These are phyloP conservation scores for Cossypha dichroa DNA, from an alignment of 2,797 vertebrate species.

Conservation along the genomic window DNA sequence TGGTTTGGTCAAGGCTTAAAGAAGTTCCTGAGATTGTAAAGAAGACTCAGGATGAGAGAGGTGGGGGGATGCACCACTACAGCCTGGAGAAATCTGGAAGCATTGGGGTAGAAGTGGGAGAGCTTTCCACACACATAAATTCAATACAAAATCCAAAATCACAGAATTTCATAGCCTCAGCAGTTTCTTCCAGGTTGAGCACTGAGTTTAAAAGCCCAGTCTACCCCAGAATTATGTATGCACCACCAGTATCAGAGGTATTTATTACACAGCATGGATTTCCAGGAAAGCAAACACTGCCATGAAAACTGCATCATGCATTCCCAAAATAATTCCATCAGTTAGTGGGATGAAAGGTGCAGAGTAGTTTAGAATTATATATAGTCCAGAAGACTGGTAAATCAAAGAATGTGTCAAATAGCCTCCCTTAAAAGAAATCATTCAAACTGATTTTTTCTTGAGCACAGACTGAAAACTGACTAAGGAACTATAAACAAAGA, in stretches of 20 bases:
- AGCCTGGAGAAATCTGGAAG: neutral
- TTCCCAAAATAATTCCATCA: constrained; percentile 10
- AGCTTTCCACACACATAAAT: neutral
- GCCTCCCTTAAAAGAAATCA: constrained; percentile 49
- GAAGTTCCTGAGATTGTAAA: neutral
- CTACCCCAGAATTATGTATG: neutral
- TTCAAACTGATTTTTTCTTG: constrained; percentile 34
- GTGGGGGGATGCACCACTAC: too few species aligned
- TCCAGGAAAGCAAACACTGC: neutral
- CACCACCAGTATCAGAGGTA: neutral
- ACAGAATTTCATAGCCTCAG: neutral
- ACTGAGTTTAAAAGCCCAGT: neutral
- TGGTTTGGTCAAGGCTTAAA: neutral
- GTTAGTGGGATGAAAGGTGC: neutral
- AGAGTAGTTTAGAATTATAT: neutral
- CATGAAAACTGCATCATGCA: neutral
- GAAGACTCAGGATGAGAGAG: neutral
- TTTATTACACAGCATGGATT: neutral
- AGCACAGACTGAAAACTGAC: neutral
- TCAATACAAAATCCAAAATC: neutral
- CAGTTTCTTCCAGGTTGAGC: neutral
- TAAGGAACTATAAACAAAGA: neutral
- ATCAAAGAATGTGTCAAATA: constrained; percentile 8
- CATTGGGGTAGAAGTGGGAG: neutral
- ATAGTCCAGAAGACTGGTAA: neutral